These are phyloP conservation scores for Probaryconus sp. DNA, from an alignment of 1,140 invertebrate species.

Conservation along the genomic window DNA sequence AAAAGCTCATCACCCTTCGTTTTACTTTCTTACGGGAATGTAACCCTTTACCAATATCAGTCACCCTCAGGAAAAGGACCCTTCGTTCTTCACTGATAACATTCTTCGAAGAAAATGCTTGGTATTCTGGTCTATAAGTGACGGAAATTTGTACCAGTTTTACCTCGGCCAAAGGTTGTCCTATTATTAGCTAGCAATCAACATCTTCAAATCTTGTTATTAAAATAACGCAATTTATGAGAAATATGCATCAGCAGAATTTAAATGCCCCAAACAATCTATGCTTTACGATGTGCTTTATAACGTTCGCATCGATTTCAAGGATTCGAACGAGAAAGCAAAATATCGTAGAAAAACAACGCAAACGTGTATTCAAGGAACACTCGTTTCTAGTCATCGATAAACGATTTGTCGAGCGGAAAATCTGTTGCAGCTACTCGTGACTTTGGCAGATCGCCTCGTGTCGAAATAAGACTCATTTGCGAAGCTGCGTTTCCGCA, in stretches of 20 bases:
- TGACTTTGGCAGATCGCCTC: conserved; percentile 45
- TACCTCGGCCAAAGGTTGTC: too few species aligned
- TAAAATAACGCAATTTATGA: too few species aligned
- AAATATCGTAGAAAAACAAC: conserved; percentile 1
- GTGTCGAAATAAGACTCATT: conserved; percentile 13
- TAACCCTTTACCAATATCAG: conserved; percentile 63
- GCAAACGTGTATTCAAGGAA: conserved; percentile 21
- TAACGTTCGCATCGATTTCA: conserved; percentile 3
- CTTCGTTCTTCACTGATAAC: conserved; percentile 37
- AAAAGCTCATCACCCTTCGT: conserved; percentile 50
- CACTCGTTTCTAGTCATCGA: conserved; percentile 25
- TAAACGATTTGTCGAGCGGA: conserved; percentile 31
- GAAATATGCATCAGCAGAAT: conserved; percentile 6
- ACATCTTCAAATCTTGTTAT: too few species aligned
- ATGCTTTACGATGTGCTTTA: conserved; percentile 15
- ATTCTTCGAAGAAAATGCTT: conserved; percentile 20
- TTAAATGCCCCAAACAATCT: conserved; percentile 12
- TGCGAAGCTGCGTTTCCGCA: conserved; percentile 35
- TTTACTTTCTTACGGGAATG: conserved; percentile 26
- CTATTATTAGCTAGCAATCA: too few species aligned
- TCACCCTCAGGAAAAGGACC: conserved; percentile 45
- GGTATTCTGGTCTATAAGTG: background rate
- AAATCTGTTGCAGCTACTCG: conserved; percentile 11
- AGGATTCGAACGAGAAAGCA: conserved; percentile 13
- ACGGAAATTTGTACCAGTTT: too few species aligned